Base-by-base conservation (phyloP, 2,797 vertebrate species). In the Arnoldichthys spilopterus region DNA sequence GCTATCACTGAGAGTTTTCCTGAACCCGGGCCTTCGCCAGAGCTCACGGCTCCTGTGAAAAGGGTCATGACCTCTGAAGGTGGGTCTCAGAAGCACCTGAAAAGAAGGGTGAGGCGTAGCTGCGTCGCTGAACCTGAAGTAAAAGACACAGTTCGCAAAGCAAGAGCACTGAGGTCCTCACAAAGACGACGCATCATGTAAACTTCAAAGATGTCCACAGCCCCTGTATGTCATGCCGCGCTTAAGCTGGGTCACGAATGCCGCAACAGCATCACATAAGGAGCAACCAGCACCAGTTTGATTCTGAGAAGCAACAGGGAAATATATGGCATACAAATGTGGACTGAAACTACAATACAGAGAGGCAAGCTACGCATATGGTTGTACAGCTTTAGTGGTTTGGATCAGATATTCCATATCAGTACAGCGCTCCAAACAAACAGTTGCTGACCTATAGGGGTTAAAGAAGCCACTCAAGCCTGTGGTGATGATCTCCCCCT, bases 231-330 rank as follows among this genome's bases (percentile, higher is more conserved):
- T n/a, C 72, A 81, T 24, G 5, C 68, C 71, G 71, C 64, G 59
- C 58, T 49, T 32, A 69, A 78, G 72, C 54, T 64, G 82, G 69
- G 54, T 45, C 30, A 53, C 30, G 62, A 77, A 62, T 62, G 73
- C 72, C 54, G 83, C 68, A 73, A 53, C 47, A 79, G 85, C 85
- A 84, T 80, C 84, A 84, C 51, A 81, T 84, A 84, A 78, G 83
- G 82, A 87, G 85, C 82, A 79, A 85, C 88, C 90, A 94, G 93
- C 92, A 94, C 92, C 92, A 87, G 76, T 78, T 86, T 85, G 81
- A 85, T 66, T 75, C 64, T 68, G 79, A 86, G 85, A 73, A 81
- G 68, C 34, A 45, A 82, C 49, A 77, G 76, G 85, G 75, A 74
- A 75, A 82, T 72, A 80, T 74, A 76, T 73, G 72, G 74, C 87